Base-by-base conservation (phyloP, 2,113 vertebrate genomes). In the Oceanites oceanicus region DNA sequence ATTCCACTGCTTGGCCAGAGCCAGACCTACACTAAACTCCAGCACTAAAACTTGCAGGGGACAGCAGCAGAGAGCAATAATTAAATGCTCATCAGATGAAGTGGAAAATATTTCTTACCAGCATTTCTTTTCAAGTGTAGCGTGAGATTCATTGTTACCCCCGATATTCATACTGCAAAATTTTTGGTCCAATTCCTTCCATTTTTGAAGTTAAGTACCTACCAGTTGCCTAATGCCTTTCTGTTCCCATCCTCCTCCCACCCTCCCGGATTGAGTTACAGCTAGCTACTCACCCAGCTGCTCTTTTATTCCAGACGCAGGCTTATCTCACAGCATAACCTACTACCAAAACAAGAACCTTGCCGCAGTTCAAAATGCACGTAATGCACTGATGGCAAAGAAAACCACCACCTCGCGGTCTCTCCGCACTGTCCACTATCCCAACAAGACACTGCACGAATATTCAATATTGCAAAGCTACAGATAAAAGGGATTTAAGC, bases 391-490 rank as follows among this genome's bases (percentile, higher is more conserved):
- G 21, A 38, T 27, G 56, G 34, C 71, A 44, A 26, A 29, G 34
- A 7, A 45, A 26, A 65, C 10, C 3, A 19, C 6, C 72, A 29
- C 50, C 63, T 10, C 16, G 0, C 26, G 21, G 44, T 11, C 23
- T 34, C 67, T 42, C 30, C 1, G 22, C 49, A 20, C n/a, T 42
- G 38, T 12, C 50, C 21, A 1, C 19, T 2, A 3, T 2, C 26
- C 67, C 59, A 26, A 34, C 83, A 19, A 45, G 50, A 5, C 13
- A 1, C 19, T 7, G 3, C 36, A 8, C 0, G 0, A 7, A 36
- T 2, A 40, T 2, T 53, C 53, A 53, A 11, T 45, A 62, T 3
- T 10, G 17, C 53, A 61, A 26, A 92, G 50, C 42, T 12, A 8
- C 44, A 22, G 13, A 13, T 6, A 29, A 42, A 15, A n/a, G 10